Evolutionary conservation across 2,888 invertebrate species (phyloP).

Genomic region (Pinctada fucata): DNA sequence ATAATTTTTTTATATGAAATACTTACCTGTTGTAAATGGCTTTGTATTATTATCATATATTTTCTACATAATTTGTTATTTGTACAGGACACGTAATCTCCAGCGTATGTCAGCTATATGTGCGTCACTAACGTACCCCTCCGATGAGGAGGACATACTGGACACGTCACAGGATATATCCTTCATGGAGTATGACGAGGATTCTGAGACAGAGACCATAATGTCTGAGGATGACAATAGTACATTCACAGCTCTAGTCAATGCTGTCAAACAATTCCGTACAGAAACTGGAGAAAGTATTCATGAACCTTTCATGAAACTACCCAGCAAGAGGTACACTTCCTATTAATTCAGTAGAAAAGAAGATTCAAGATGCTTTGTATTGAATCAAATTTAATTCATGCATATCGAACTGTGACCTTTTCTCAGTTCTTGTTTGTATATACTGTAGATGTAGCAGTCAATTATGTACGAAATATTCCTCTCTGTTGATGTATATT

Average conservation of each 20-base stretch:
- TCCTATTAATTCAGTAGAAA: background rate
- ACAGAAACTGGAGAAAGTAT: constrained; percentile 84
- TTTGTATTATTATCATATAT: too few species aligned
- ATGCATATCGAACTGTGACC: too few species aligned
- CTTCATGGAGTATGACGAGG: constrained; percentile 75
- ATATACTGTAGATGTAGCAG: too few species aligned
- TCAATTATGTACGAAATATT: too few species aligned
- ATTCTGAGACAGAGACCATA: constrained; percentile 75
- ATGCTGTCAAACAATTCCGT: constrained; percentile 82
- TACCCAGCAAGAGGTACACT: constrained; percentile 84
- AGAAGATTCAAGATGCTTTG: background rate
- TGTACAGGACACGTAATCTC: constrained; percentile 36
- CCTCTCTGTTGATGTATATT: too few species aligned
- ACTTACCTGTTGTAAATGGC: too few species aligned
- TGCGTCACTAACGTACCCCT: constrained; percentile 62
- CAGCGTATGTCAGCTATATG: constrained; percentile 66
- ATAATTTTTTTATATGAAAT: too few species aligned
- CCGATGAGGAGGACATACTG: constrained; percentile 53
- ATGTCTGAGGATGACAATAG: constrained; percentile 80
- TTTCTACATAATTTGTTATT: too few species aligned
- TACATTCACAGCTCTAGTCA: constrained; percentile 88
- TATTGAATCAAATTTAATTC: background rate
- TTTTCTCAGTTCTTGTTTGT: too few species aligned
- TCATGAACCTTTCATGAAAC: constrained; percentile 93
- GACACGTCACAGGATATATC: constrained; percentile 17